A percentile compares a stretch with the other conserved stretches of the same genome.
These are phyloP conservation scores for Scyliorhinus canicula DNA, from an alignment of 2,797 vertebrate species.

Conservation along the genomic window DNA sequence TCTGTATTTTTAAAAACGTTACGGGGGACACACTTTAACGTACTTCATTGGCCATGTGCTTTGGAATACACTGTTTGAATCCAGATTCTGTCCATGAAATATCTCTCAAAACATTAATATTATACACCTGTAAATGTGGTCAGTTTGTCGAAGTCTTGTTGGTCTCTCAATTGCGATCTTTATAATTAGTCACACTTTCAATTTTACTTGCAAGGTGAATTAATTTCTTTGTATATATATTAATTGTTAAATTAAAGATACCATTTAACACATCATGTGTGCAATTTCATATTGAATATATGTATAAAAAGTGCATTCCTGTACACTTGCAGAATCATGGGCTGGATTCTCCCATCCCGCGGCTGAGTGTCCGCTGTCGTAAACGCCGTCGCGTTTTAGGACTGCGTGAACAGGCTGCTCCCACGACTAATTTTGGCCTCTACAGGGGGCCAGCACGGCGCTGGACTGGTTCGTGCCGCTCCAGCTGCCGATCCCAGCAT, in stretches of 20 bases:
- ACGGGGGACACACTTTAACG: neutral
- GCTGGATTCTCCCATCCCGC: too few species aligned
- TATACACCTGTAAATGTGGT: neutral
- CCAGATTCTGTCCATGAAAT: neutral
- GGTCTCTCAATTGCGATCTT: neutral
- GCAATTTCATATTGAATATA: neutral
- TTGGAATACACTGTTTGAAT: neutral
- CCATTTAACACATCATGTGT: too few species aligned
- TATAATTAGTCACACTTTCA: neutral
- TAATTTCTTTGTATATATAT: neutral
- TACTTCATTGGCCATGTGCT: neutral
- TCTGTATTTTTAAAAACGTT: neutral
- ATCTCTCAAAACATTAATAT: neutral
- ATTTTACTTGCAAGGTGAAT: neutral
- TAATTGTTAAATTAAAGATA: neutral
- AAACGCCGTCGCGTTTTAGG: too few species aligned
- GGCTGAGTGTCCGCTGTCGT: too few species aligned
- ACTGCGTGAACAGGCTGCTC: too few species aligned
- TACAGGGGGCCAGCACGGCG: too few species aligned
- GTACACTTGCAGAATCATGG: slow-evolving; percentile 1
- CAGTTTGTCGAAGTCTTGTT: neutral
- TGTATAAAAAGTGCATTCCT: neutral
- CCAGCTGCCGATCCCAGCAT: too few species aligned
- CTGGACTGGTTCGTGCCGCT: too few species aligned
- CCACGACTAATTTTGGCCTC: too few species aligned